These are phyloP conservation scores for Chaetodon auriga DNA, from an alignment of 2,113 vertebrate genomes.

Conservation along the genomic window DNA sequence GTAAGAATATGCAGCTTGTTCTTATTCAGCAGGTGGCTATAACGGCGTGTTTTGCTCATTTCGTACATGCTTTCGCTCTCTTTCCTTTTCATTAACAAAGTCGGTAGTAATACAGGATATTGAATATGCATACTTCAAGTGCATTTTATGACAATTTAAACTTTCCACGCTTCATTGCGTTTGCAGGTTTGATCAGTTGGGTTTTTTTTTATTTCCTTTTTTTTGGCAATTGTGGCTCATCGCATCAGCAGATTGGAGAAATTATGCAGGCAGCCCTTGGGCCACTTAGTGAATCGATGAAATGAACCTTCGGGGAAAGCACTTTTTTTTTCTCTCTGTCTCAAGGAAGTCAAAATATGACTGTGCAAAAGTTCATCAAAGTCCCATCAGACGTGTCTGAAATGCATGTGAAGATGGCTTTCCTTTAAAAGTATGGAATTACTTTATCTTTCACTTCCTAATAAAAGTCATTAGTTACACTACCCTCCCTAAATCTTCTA, in stretches of 20 bases:
- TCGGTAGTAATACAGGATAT: neutral
- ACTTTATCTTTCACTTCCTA: conserved; percentile 5
- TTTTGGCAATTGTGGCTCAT: conserved; percentile 44
- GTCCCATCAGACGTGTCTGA: conserved; percentile 5
- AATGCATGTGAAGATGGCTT: neutral
- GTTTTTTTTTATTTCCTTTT: neutral
- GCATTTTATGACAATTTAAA: neutral
- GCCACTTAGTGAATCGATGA: conserved; percentile 26
- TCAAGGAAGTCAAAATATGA: neutral
- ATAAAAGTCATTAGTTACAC: conserved; percentile 2
- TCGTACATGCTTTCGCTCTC: neutral
- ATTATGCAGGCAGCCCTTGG: conserved; percentile 14
- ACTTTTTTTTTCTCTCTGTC: conserved; percentile 16
- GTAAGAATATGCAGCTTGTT: conserved; percentile 19
- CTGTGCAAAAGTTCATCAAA: conserved; percentile 28
- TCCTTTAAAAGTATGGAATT: neutral
- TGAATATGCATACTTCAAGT: neutral
- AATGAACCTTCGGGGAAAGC: conserved; percentile 19
- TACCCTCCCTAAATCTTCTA: neutral
- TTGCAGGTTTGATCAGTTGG: neutral
- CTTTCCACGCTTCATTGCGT: neutral
- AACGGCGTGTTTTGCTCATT: conserved; percentile 1
- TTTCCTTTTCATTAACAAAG: neutral
- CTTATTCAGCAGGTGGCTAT: conserved; percentile 48
- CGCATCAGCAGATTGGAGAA: conserved; percentile 5